Base-by-base conservation (phyloP, 2,888 invertebrate species). In the Stenolophus ochropezus region DNA sequence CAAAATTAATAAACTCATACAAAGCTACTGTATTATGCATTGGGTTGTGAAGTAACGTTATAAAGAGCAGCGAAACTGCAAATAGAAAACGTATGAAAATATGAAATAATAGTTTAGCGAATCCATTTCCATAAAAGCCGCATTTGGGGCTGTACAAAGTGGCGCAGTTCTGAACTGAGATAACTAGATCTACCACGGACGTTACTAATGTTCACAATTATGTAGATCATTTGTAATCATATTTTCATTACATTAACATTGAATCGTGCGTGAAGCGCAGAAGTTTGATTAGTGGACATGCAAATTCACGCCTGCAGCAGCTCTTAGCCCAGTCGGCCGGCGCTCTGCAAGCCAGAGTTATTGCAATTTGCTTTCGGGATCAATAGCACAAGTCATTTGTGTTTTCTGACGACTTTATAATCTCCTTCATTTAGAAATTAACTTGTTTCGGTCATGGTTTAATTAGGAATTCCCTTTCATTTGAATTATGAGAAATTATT, bases 181-280 rank as follows among this genome's bases (percentile, higher is more conserved):
- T 49, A 73, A 73, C 73, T 73, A 73, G 49, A 49, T 49, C 49
- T 47, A 49, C 20, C 18, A 18, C n/a, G 49, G n/a, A 8, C 47
- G 14, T 23, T 18, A 73, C 73, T 73, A 73, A 73, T 73, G 73
- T 49, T 49, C 11, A 18, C 73, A 75, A 56, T 75, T 75, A 75
- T 75, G 51, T 6, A 51, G 51, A 75, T 75, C 53, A 75, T 75
- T 75, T 53, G 16, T 75, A 75, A 75, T 75, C 53, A 75, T 75
- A 75, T 75, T 75, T 75, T 75, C 75, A 75, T 75, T 75, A 53
- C 53, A 75, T 75, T 75, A 75, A 51, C 75, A 75, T 53, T 73
- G 73, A 73, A 73, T 73, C 73, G 73, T 73, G 73, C 73, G 73
- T 73, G 49, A 49, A 73, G 33, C 71, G 14, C 27, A 14, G 47